Evolutionary conservation across 1,140 invertebrate genomes (phyloP).

Genomic region (Ruditapes philippinarum): DNA sequence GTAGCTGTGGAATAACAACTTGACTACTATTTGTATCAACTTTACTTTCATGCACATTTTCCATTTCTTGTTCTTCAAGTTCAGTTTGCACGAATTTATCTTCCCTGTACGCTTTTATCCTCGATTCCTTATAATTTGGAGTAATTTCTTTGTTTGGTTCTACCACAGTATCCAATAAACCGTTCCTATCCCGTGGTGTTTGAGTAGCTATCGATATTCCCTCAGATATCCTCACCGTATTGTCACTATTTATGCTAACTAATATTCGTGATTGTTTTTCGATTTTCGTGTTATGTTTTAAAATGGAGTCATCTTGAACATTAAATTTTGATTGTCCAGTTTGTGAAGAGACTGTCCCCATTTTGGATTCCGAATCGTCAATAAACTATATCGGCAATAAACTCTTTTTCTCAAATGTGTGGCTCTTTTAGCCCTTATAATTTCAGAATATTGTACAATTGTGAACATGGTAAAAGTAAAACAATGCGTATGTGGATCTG

Average conservation of each 20-base stretch:
- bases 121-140: not conserved
- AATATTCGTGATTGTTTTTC: constrained; percentile 7
- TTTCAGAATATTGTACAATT: too few species aligned
- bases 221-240: constrained; percentile 30
- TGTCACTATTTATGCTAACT: constrained; percentile 38
- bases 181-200: not conserved
- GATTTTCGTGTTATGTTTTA: not conserved
- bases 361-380: not conserved
- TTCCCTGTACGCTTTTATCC: not conserved
- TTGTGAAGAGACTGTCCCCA: constrained; percentile 26
- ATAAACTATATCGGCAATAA: not conserved
- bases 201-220: constrained; percentile 47
- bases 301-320: not conserved
- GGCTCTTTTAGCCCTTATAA: too few species aligned
- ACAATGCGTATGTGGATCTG: too few species aligned
- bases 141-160: not conserved
- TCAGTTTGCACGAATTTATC: not conserved
- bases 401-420: not conserved
- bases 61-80: not conserved
- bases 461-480: too few species aligned
- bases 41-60: too few species aligned
- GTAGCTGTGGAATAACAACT: too few species aligned
- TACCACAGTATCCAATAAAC: not conserved
- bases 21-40: too few species aligned
- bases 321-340: not conserved